These are phyloP conservation scores for Tiliacea citrago DNA, from an alignment of 2,888 invertebrate genomes.

Conservation along the genomic window DNA sequence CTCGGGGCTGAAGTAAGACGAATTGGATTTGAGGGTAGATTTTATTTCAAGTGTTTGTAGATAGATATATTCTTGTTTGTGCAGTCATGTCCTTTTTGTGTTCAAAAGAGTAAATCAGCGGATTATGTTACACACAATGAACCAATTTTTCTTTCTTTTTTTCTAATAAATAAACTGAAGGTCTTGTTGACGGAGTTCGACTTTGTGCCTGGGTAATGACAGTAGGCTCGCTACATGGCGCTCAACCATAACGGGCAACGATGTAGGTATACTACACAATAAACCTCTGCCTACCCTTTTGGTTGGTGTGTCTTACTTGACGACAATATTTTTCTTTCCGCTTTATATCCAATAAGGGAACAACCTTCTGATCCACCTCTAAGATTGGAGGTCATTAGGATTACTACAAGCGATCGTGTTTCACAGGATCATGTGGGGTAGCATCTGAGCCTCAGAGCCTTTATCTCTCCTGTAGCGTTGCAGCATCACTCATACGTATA, in stretches of 20 bases:
- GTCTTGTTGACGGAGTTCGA: background rate
- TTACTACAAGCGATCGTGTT: background rate
- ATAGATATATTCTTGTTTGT: background rate
- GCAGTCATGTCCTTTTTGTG: background rate
- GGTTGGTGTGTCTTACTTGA: background rate
- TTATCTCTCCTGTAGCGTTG: background rate
- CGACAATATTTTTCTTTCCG: background rate
- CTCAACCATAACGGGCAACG: background rate
- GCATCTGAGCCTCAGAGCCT: background rate
- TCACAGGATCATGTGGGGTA: background rate
- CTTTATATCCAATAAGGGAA: background rate
- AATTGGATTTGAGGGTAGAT: background rate
- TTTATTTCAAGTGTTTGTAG: constrained; percentile 26
- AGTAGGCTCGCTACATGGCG: too few species aligned
- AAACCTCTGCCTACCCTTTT: background rate
- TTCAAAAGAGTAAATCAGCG: background rate
- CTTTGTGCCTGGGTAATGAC: too few species aligned
- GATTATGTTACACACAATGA: background rate
- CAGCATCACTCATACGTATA: background rate
- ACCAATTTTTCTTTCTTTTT: too few species aligned
- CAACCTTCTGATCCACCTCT: background rate
- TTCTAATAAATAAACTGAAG: background rate
- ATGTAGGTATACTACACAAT: too few species aligned
- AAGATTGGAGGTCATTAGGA: background rate
- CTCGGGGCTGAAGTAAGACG: constrained; percentile 24